Conservation (phyloP, 2,113 vertebrate genomes). For the Oreocharis arfaki region DNA sequence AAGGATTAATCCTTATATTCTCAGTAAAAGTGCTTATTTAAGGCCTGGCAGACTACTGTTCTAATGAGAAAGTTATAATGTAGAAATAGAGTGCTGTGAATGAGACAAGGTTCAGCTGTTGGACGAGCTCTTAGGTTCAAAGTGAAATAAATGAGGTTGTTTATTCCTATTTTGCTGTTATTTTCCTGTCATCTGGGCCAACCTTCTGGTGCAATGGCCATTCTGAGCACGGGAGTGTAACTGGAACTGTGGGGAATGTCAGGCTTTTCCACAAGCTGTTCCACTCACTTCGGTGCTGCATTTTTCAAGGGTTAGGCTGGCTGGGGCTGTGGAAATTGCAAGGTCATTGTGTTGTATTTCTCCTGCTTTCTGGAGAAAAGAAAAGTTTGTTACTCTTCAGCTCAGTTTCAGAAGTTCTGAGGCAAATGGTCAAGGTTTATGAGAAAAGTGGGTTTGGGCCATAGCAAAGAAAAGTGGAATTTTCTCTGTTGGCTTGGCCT, state of each 20-base stretch:
- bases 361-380: background rate
- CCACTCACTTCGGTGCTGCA: background rate
- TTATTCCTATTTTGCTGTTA: background rate
- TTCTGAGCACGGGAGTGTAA: background rate
- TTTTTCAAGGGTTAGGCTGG: background rate
- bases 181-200: background rate
- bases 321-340: background rate
- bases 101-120: background rate
- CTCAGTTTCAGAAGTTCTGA: background rate
- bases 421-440: background rate
- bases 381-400: background rate
- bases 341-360: background rate
- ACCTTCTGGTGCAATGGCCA: background rate
- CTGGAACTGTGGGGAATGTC: background rate
- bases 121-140: background rate
- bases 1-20: conserved; percentile 5
- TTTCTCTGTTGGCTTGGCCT: background rate
- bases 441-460: background rate
- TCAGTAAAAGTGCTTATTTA: background rate
- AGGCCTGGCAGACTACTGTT: background rate
- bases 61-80: background rate
- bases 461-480: background rate
- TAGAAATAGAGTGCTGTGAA: background rate
- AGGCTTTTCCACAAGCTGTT: background rate
- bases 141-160: background rate